Evolutionary conservation across 2,113 vertebrate genomes (phyloP), one percentile per base, ranked within the genome.

Genomic region (Pelecanoides urinatrix): DNA sequence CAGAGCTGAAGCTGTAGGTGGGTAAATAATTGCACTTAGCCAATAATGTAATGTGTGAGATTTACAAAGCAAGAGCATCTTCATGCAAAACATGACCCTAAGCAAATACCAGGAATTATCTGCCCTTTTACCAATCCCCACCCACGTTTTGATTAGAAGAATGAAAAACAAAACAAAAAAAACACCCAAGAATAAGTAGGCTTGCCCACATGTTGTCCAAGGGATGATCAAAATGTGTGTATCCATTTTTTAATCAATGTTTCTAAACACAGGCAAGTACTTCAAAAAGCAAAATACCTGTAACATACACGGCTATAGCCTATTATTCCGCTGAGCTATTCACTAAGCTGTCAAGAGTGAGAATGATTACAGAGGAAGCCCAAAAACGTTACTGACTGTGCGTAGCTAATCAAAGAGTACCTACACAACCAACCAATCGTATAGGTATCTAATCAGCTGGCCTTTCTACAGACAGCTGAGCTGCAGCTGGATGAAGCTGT

Each of bases 211-310:
- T 13, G 11, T 27, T 45, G 30, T 40, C 17, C 17, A 53, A 53
- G 27, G 11, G 22, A 74, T 52, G 29, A 62, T 61, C 32, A 82
- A 86, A 88, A n/a, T 16, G 7, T 25, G 8, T 21, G 11, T n/a
- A 81, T 68, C 20, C 36, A 38, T 58, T 47, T 71, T 76, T 76
- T 49, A 49, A 49, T 75, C 18, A 45, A 3, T 32, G 16, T 47
- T 90, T 82, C 56, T 84, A 75, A 86, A 90, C 9, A 70, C 0
- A 6, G 12, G 44, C 8, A 66, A 76, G 32, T 78, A 74, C 16
- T 91, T 90, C 13, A 85, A 90, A 94, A 92, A 62, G 4, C 20
- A 91, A 85, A 91, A 45, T 65, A 68, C 6, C 56, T 79, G 27
- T 16, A 62, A 72, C 17, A 36, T 2, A 32, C 15, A 61, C 68